Percentiles rank a stretch among this genome's conserved stretches.
Evolutionary conservation across 2,888 invertebrate species (phyloP).

Genomic region (Epinotia nisella): DNA sequence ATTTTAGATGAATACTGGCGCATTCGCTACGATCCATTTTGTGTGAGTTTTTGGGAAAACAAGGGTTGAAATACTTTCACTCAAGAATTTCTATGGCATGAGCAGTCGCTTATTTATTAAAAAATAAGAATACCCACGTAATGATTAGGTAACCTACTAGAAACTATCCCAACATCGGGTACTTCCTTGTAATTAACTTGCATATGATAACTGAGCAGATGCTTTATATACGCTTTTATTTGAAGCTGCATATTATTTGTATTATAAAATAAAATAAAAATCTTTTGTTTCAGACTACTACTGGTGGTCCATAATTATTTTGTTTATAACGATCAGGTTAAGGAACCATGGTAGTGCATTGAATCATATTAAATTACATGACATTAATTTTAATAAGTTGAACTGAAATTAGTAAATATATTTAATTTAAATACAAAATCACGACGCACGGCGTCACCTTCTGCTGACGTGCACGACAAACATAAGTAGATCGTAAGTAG

Average conservation of each 20-base stretch:
- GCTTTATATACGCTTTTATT: background rate
- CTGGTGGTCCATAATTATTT: too few relatives aligned
- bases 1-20: slow-evolving; percentile 61
- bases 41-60: slow-evolving; percentile 56
- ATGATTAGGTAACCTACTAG: background rate
- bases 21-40: slow-evolving; percentile 71
- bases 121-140: background rate
- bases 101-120: background rate
- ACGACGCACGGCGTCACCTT: too few relatives aligned
- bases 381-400: too few relatives aligned
- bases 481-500: too few relatives aligned
- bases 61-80: slow-evolving; percentile 72
- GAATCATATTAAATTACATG: too few relatives aligned
- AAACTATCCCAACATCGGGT: background rate
- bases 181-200: background rate
- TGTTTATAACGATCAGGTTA: too few relatives aligned
- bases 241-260: background rate
- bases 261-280: too few relatives aligned
- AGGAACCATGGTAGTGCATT: too few relatives aligned
- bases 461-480: too few relatives aligned
- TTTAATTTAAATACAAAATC: too few relatives aligned
- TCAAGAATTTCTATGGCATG: slow-evolving; percentile 45
- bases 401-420: too few relatives aligned
- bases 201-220: background rate
- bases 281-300: too few relatives aligned